Evolutionary conservation across 2,797 vertebrate species (phyloP).

Genomic region (Sebastiscus tertius): DNA sequence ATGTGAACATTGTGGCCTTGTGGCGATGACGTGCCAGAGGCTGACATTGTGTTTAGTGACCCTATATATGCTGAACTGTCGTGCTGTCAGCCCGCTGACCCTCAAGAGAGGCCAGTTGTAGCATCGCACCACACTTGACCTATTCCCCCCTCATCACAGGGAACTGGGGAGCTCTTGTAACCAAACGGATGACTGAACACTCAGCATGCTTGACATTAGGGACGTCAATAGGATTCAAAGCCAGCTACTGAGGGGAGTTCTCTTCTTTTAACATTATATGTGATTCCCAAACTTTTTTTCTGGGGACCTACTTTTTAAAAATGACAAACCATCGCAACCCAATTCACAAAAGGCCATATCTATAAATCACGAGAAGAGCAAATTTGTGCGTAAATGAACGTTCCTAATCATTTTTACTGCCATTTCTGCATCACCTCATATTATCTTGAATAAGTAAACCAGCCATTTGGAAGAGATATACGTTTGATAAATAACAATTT

Average conservation of each 20-base stretch:
- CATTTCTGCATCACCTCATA: no score
- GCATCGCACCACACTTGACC: constrained; percentile 46
- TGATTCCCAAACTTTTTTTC: no score
- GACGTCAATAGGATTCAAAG: constrained; percentile 4
- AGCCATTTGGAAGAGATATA: no score
- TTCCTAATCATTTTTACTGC: no score
- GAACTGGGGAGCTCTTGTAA: constrained; percentile 45
- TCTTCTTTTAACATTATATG: not conserved
- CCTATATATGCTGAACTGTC: constrained; percentile 15
- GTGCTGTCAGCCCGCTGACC: constrained; percentile 29
- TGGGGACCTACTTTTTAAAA: no score
- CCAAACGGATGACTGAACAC: constrained; percentile 54
- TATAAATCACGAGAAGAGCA: no score
- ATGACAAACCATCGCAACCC: no score
- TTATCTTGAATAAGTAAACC: no score
- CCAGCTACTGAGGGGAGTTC: not conserved
- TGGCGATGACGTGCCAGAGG: not conserved
- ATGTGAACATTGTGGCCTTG: constrained; percentile 10
- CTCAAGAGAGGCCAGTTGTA: constrained; percentile 26
- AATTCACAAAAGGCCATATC: no score
- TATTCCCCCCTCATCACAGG: constrained; percentile 16
- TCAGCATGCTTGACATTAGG: constrained; percentile 6
- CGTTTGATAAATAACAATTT: no score
- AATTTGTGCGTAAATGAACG: no score
- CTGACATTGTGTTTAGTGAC: constrained; percentile 19